phyloP scores from a whole-genome alignment of 2,888 invertebrate genomes.

The Diaphora mendica region DNA sequence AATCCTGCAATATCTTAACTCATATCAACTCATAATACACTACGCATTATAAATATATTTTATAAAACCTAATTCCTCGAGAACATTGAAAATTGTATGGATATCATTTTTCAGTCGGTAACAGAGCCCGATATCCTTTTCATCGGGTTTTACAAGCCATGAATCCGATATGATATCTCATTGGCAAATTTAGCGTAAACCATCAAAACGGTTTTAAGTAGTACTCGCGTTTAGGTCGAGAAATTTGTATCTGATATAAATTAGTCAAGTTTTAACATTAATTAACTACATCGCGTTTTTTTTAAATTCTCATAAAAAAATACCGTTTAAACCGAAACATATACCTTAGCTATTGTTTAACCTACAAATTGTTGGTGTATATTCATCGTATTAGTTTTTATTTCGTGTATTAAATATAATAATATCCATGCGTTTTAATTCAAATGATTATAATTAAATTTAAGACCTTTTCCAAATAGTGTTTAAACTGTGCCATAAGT shows the following conservation, averaged over 20 bases:
- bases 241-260: slow-evolving; percentile 25
- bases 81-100: slow-evolving; percentile 35
- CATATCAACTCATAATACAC: not conserved
- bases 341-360: not conserved
- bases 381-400: not conserved
- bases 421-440: too few relatives aligned
- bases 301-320: not conserved
- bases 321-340: too few relatives aligned
- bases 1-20: not conserved
- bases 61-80: slow-evolving; percentile 8
- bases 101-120: slow-evolving; percentile 63
- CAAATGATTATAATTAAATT: too few relatives aligned
- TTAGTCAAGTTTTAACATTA: not conserved
- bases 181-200: slow-evolving; percentile 82
- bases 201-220: slow-evolving; percentile 55
- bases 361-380: not conserved
- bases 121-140: slow-evolving; percentile 60
- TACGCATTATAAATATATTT: not conserved
- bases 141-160: slow-evolving; percentile 77
- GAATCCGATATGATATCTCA: slow-evolving; percentile 77
- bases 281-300: not conserved
- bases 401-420: too few relatives aligned
- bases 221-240: slow-evolving; percentile 26
- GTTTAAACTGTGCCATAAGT: too few relatives aligned
- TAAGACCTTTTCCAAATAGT: too few relatives aligned